Base-by-base conservation (phyloP, 2,888 invertebrate species). In the Orthonychiurus folsomi region DNA sequence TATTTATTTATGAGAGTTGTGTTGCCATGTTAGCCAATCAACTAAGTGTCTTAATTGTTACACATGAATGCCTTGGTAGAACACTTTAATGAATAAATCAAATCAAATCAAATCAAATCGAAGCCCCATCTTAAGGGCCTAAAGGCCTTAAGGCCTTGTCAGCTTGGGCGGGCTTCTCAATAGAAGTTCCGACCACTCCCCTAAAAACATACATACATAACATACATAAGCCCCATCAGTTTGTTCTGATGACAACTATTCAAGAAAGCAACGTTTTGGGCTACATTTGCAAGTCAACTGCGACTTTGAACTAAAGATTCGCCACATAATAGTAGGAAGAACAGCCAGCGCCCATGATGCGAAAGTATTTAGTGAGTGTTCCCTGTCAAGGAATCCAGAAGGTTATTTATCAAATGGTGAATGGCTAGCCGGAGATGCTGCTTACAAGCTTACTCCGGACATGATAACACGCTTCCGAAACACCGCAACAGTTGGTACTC, bases 251-350 rank as follows among this genome's bases (percentile, higher is more conserved):
- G 56, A 56, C 18, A 61, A 63, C 20, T 63, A 28, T 47, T 63
- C 63, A 15, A 1, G 63, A 37, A 63, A 63, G 25, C 28, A 53
- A 18, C 5, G 56, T 50, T 63, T 61, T 48, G 63, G 57, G 2
- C 26, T 63, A n/a, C 63, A 63, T 54, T 25, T 63, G 21, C 63
- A 63, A 61, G 48, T 48, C 5, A 58, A 54, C 26, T 61, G 61
- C 53, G 63, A 63, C 47, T 3, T 18, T 0, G 37, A 28, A 25
- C n/a, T 25, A n/a, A 23, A 56, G 50, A 55, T 63, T 21, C 50
- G 63, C 12, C 63, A 63, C 24, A n/a, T 60, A 24, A 25, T 21
- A 21, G 50, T 63, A 1, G 63, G 63, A 48, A 24, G 50, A n/a
- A 55, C 59, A 5, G 63, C 50, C 1, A 59, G 59, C 24, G 59